These are phyloP conservation scores for Eupleurogrammus muticus DNA, from an alignment of 2,797 vertebrate genomes.

Conservation along the genomic window DNA sequence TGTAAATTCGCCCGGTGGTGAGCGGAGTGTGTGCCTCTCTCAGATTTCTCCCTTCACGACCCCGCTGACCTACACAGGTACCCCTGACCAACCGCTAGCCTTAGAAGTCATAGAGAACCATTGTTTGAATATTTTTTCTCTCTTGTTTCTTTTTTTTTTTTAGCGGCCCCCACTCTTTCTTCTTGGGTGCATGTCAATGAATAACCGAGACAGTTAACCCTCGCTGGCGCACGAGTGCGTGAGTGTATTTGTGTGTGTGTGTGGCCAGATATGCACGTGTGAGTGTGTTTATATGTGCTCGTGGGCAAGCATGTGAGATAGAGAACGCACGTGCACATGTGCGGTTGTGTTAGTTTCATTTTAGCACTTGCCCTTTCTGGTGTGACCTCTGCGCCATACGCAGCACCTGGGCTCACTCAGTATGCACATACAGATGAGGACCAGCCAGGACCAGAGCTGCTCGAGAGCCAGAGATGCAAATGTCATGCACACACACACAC, in stretches of 20 bases:
- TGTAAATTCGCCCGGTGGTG: constrained; percentile 34
- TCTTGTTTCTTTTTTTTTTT: constrained; percentile 36
- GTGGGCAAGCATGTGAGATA: constrained; percentile 49
- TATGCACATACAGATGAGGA: constrained; percentile 87
- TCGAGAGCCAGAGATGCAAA: constrained; percentile 82
- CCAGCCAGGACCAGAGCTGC: constrained; percentile 77
- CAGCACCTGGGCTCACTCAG: constrained; percentile 86
- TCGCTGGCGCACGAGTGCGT: constrained; percentile 30
- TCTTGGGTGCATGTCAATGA: constrained; percentile 71
- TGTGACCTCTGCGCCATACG: constrained; percentile 82
- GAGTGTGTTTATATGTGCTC: constrained; percentile 47
- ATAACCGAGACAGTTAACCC: constrained; percentile 72
- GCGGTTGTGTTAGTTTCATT: constrained; percentile 80
- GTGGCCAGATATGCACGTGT: constrained; percentile 26
- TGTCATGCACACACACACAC: constrained; percentile 66
- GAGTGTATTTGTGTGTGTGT: constrained; percentile 37
- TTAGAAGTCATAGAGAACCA: constrained; percentile 53
- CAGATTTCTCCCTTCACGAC: constrained; percentile 42
- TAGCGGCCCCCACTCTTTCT: constrained; percentile 49
- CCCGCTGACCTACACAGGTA: constrained; percentile 52
- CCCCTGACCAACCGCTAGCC: constrained; percentile 44
- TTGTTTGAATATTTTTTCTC: constrained; percentile 53
- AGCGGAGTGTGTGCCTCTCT: constrained; percentile 16
- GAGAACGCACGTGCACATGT: constrained; percentile 61
- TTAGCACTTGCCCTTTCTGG: constrained; percentile 84